Conservation (phyloP, 2,888 invertebrate genomes). For the Dorcus hopei region DNA sequence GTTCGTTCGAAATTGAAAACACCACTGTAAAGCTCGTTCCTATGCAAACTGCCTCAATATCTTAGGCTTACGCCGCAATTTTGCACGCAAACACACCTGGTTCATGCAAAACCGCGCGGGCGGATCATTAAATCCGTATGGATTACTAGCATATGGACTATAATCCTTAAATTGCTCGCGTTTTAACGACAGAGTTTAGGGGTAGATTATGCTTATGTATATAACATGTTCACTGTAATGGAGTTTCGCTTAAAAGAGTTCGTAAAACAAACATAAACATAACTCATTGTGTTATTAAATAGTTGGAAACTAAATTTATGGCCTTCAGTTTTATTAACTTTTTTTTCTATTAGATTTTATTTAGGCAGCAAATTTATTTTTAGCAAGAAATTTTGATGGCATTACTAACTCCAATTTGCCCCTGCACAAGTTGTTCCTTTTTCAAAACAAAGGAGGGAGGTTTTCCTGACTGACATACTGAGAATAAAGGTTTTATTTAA, state of each 20-base stretch:
- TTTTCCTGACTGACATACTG: too few species aligned
- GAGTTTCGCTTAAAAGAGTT: constrained; percentile 1
- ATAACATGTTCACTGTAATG: constrained; percentile 10
- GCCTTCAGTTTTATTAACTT: too few species aligned
- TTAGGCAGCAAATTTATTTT: too few species aligned
- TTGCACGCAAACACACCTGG: constrained; percentile 32
- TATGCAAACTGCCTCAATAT: constrained; percentile 32
- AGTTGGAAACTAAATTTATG: too few species aligned
- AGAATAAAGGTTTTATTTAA: too few species aligned
- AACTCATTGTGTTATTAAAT: not conserved
- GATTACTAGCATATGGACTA: constrained; percentile 27
- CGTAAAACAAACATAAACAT: not conserved
- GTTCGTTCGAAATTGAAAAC: constrained; percentile 26
- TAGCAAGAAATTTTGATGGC: too few species aligned
- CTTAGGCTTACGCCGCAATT: constrained; percentile 30
- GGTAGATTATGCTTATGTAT: constrained; percentile 8
- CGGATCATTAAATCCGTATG: constrained; percentile 32
- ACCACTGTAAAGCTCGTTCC: constrained; percentile 23
- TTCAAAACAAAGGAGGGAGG: too few species aligned
- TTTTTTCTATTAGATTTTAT: too few species aligned
- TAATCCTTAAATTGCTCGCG: constrained; percentile 29
- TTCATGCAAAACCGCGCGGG: constrained; percentile 21
- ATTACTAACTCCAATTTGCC: too few species aligned
- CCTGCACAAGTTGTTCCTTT: too few species aligned
- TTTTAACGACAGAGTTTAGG: constrained; percentile 24